Percentiles rank a stretch among this genome's conserved stretches.
These are phyloP conservation scores for Glareola pratincola DNA, from an alignment of 2,113 vertebrate species.

Conservation along the genomic window DNA sequence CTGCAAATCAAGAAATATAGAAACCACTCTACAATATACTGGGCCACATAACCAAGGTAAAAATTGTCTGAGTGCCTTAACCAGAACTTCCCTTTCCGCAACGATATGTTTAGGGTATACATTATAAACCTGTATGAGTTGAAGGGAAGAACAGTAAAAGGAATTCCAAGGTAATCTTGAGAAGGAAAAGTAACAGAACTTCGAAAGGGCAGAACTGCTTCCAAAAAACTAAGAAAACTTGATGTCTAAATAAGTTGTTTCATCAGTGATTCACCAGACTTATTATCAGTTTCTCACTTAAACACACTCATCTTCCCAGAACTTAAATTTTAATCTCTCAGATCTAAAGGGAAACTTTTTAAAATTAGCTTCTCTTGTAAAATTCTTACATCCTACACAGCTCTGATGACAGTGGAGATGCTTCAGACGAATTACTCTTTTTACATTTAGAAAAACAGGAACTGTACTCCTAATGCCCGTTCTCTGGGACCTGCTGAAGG, in stretches of 20 bases:
- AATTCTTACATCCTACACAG: not conserved
- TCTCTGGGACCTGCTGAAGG: not conserved
- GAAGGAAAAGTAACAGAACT: not conserved
- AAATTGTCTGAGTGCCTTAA: not conserved
- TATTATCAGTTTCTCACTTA: not conserved
- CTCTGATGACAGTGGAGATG: not conserved
- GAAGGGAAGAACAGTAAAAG: not conserved
- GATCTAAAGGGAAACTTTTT: not conserved
- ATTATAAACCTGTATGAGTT: not conserved
- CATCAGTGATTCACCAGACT: not conserved
- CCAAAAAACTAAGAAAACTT: not conserved
- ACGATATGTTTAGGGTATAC: rapidly evolving
- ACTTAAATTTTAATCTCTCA: not conserved
- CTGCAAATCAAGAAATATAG: not conserved
- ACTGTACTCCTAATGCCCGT: not conserved
- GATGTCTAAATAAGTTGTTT: not conserved
- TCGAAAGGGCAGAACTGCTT: not conserved
- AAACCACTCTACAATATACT: not conserved
- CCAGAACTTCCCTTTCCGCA: not conserved
- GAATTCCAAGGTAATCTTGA: not conserved
- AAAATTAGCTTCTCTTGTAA: not conserved
- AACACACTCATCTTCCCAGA: not conserved
- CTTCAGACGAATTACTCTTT: not conserved
- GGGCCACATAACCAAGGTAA: not conserved
- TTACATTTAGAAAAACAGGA: not conserved